These are phyloP conservation scores for Bombus turneri DNA, from an alignment of 1,140 invertebrate species.

Conservation along the genomic window DNA sequence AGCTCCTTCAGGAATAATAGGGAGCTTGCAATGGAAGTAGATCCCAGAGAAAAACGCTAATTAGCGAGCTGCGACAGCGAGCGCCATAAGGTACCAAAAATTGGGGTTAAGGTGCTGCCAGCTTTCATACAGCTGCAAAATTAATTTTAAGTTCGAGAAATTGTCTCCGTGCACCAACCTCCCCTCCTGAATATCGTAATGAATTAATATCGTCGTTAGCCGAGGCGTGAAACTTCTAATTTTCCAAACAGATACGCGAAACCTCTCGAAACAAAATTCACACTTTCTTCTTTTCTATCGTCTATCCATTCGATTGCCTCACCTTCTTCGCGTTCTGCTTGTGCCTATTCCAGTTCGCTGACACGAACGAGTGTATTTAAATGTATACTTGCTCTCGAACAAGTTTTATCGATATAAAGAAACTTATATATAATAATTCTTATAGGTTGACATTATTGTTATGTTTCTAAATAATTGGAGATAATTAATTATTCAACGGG, in stretches of 20 bases:
- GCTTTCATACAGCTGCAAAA: background rate
- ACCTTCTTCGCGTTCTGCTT: too few relatives aligned
- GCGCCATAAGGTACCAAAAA: background rate
- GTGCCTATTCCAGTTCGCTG: too few relatives aligned
- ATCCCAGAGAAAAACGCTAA: background rate
- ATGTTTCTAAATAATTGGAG: background rate
- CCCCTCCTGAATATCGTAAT: too few relatives aligned
- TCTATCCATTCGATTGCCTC: too few relatives aligned
- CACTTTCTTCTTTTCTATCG: too few relatives aligned
- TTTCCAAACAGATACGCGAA: background rate
- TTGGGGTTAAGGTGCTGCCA: background rate
- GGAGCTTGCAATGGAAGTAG: background rate
- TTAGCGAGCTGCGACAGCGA: background rate
- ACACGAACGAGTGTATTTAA: too few relatives aligned
- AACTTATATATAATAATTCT: background rate
- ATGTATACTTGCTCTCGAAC: too few relatives aligned
- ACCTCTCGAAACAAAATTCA: background rate
- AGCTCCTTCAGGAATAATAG: background rate
- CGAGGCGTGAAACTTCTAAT: background rate
- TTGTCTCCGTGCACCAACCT: background rate
- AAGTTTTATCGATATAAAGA: too few relatives aligned
- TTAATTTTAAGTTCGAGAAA: constrained; percentile 31
- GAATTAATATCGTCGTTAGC: background rate
- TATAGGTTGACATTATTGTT: background rate
- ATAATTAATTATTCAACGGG: background rate